Base-by-base conservation (phyloP, 2,888 invertebrate species). In the Drosophila recens region DNA sequence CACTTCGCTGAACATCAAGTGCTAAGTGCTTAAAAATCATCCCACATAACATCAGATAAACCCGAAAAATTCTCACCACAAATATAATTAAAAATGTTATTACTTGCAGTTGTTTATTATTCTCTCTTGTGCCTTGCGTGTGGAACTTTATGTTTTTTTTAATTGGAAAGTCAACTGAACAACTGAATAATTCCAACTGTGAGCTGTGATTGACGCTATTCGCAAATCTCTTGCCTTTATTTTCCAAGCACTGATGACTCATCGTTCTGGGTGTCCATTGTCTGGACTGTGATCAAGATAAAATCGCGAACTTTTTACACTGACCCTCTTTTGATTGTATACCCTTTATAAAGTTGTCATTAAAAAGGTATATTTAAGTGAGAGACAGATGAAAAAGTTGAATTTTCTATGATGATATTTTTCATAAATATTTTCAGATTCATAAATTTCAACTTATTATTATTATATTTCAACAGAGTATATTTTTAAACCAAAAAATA, bases 11-110 rank as follows among this genome's bases (percentile, higher is more conserved):
- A 17, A 42, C 30, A 54, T 63, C 56, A 34, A 40, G 23, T 40
- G 30, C 4, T 34, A n/a, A 34, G 48, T 58, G 46, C 42, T 78
- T 75, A 15, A 40, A 51, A 77, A 49, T 42, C 75, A 53, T 27
- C n/a, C 43, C 79, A 71, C 76, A 77, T 67, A n/a, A 45, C 36
- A 67, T 79, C 63, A 46, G 76, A 71, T 67, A 79, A 78, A 20
- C 10, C 52, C 67, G 15, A 56, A 46, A 46, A 63, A 42, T 64
- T 79, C 79, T 64, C 75, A 79, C 63, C 79, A 64, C 54, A 75
- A 61, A 71, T 77, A 68, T 69, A 77, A 77, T 77, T 79, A 79
- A 67, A 78, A 79, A 57, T 78, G 72, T 72, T 71, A 71, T 80
- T 63, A 63, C 62, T 48, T 52, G 27, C 51, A 3, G 30, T 40